Evolutionary conservation across 2,113 vertebrate genomes (phyloP), one percentile per base, ranked within the genome.

Genomic region (Colossoma macropomum): DNA sequence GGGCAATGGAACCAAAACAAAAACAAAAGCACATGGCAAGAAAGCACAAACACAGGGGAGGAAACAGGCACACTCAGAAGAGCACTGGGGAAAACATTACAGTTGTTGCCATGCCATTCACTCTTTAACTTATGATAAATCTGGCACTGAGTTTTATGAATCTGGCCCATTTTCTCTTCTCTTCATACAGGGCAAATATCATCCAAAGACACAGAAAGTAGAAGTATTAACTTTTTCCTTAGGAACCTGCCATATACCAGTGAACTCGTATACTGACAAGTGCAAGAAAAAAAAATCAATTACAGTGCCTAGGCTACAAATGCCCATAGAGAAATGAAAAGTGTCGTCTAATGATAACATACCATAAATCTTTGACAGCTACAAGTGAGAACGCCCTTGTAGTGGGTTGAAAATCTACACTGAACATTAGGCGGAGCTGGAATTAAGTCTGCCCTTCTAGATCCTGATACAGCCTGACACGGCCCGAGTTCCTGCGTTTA

Each of bases 401-500:
- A 66, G 19, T 56, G 73, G 34, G 28, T 11, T 41, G 65, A 19
- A 77, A 85, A 77, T 69, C 62, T 4, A 72, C 34, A 77, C 59
- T 66, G 74, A 66, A 73, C 66, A 73, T 72, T 72, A 70, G 38
- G n/a, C 1, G 16, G 38, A 32, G 62, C 48, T 89, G 81, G 62
- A 89, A 90, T 90, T 83, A 89, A 84, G 78, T 83, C 84, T 85
- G 81, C 75, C 80, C 85, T 87, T 70, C 83, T 77, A 75, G 59
- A 65, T 84, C 41, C 75, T 88, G 89, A 91, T 86, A 90, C 75
- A 76, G 52, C 77, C 80, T 70, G 80, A 78, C 77, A 70, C 77
- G 81, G 76, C 82, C 74, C 68, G 69, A 25, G 32, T 68, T 83
- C 78, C 52, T 65, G 80, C 70, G 75, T 89, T 89, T 83, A 85